Base-by-base conservation (phyloP, 2,797 vertebrate genomes). In the Chloroceryle inda region DNA sequence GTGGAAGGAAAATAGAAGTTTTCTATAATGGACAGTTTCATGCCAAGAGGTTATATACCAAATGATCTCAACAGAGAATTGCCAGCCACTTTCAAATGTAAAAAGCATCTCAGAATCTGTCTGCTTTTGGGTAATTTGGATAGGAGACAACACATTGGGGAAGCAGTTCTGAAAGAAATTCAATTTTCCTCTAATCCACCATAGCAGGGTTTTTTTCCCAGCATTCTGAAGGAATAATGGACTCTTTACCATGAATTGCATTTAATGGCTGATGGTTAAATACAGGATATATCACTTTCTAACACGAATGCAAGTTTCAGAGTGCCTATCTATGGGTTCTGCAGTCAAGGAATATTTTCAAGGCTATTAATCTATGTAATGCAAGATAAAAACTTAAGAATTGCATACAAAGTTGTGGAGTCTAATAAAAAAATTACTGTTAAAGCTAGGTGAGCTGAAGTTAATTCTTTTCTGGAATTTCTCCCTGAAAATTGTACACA, bases 1-100 rank as follows among this genome's bases (percentile, higher is more conserved):
- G 76, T 83, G 77, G 96, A 96, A 97, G 87, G 74, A 69, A 95
- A 94, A 78, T 49, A 90, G 6, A 88, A 88, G 38, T 75, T 44
- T 74, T 79, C 49, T 37, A 18, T 88, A 96, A 94, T 45, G n/a
- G 49, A 53, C 5, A 55, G 53, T 63, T 56, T 50, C 68, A 90
- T 45, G 92, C 91, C 94, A 94, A 90, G 88, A 89, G 69, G 92
- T 79, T 62, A 73, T 62, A 73, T 78, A 94, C 49, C 27, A 91
- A 94, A 90, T 72, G 20, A 92, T 81, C 71, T 87, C 58, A 92
- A 69, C 33, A 95, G 20, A 94, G 52, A 78, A 86, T 20, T 85
- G 78, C 24, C 49, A 89, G 37, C 35, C 2, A 9, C 81, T 74
- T 86, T 89, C 73, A 72, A 78, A 91, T 44, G 56, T 42, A 82